A percentile compares a stretch with the other conserved stretches of the same genome.
phyloP scores from a whole-genome alignment of 2,113 vertebrate species.

The Spermophilus dauricus region DNA sequence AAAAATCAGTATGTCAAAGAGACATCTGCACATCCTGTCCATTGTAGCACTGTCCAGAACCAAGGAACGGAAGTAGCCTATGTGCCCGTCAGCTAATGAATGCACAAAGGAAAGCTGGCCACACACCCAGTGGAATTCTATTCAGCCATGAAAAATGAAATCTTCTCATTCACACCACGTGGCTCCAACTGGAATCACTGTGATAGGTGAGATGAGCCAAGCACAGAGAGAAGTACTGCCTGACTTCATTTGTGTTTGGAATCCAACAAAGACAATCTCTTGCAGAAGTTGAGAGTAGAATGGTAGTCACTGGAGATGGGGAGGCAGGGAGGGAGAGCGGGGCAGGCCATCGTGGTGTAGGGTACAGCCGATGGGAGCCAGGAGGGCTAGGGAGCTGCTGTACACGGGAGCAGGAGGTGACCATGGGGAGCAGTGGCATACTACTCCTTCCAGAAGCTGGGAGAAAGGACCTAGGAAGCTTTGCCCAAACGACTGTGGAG shows the following conservation, averaged over 20 bases:
- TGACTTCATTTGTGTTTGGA: no score
- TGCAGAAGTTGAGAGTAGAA: not conserved
- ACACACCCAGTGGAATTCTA: not conserved
- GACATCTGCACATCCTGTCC: no score
- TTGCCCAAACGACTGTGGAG: not conserved
- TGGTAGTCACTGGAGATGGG: not conserved
- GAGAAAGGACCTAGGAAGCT: not conserved
- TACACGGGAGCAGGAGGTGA: not conserved
- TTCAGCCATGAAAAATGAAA: not conserved
- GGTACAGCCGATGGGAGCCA: not conserved
- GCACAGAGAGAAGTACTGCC: not conserved
- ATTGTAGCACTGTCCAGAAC: no score
- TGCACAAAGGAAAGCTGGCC: not conserved
- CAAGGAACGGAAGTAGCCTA: no score
- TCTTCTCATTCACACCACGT: no score
- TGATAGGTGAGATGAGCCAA: no score
- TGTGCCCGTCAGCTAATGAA: no score
- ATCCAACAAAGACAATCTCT: not conserved
- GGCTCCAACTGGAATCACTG: no score
- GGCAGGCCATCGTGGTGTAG: no score
- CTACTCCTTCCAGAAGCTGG: not conserved
- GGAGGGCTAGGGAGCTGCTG: not conserved
- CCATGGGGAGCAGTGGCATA: no score
- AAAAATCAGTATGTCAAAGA: no score
- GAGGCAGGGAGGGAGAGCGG: not conserved